Base-by-base conservation (phyloP, 2,888 invertebrate species). In the Drosophila mercatorum region DNA sequence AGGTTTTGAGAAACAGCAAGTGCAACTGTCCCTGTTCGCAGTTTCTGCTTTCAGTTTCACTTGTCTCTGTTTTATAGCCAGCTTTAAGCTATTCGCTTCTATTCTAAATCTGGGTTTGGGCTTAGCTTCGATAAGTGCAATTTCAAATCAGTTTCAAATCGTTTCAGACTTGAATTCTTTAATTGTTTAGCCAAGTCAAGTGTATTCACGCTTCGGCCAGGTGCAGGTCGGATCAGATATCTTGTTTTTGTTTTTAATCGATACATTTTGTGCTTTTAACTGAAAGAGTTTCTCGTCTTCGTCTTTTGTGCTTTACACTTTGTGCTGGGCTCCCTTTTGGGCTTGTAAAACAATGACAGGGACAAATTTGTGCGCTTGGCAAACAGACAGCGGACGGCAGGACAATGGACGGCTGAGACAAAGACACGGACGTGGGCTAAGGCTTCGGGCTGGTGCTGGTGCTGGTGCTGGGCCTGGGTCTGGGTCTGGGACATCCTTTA, bases 271-370 rank as follows among this genome's bases (percentile, higher is more conserved):
- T 79, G 71, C 67, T 63, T 67, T 71, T 57, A 59, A 61, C 49
- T 58, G 79, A 63, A 75, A 79, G 57, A 63, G 71, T 63, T 67
- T 31, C 47, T 52, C 38, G 41, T 43, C 36, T 28, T 12, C 43
- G 49, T 44, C 28, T 14, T 57, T 14, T 12, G 55, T 31, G 31
- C 17, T 17, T 17, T 17, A 17, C 17, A 17, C 14, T 14, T 36
- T 12, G 59, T 26, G 47, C 34, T 53, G 43, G 2, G 22, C 56
- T 56, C 49, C 72, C 51, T 59, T 75, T 79, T 78, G 72, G 66
- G 66, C 77, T 75, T 88, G 86, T 86, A 80, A 83, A 85, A 80
- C 88, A 83, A 83, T 83, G 86, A 85, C 83, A 85, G 76, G 80
- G 75, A 83, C 83, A 88, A 84, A 88, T 88, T 85, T 75, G 75